A percentile compares a stretch with the other conserved stretches of the same genome.
These are phyloP conservation scores for Poecilia wingei DNA, from an alignment of 2,797 vertebrate species.

Conservation along the genomic window DNA sequence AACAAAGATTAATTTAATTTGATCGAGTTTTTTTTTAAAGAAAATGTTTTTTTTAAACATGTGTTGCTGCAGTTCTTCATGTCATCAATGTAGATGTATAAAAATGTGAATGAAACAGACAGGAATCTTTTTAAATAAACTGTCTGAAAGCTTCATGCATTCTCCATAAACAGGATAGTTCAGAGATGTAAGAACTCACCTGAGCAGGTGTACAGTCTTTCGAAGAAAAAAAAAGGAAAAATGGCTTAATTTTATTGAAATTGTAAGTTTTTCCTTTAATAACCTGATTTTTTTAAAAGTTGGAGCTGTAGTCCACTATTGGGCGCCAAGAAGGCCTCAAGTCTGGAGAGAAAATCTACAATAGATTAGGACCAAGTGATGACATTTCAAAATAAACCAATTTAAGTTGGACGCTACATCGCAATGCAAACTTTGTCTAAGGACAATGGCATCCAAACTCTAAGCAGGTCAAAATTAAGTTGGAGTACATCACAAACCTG, in stretches of 20 bases:
- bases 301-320: too few species aligned
- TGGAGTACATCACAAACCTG: not conserved
- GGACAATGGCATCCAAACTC: not conserved
- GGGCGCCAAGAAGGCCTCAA: too few species aligned
- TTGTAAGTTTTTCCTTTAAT: too few species aligned
- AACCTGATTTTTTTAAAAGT: too few species aligned
- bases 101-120: not conserved
- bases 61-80: not conserved
- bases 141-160: not conserved
- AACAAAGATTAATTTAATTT: not conserved
- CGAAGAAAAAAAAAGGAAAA: too few species aligned
- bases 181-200: not conserved
- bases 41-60: not conserved
- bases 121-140: not conserved
- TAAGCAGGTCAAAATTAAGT: not conserved
- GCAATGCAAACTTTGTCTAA: not conserved
- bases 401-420: not conserved
- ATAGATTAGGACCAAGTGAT: too few species aligned
- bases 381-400: too few species aligned
- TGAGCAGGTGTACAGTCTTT: not conserved
- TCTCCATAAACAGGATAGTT: not conserved
- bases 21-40: not conserved
- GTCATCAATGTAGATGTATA: not conserved
- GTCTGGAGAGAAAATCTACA: too few species aligned
- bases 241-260: not conserved